Percentiles rank a stretch among this genome's conserved stretches.
These are phyloP conservation scores for Volucella inflata DNA, from an alignment of 2,888 invertebrate genomes.

Conservation along the genomic window DNA sequence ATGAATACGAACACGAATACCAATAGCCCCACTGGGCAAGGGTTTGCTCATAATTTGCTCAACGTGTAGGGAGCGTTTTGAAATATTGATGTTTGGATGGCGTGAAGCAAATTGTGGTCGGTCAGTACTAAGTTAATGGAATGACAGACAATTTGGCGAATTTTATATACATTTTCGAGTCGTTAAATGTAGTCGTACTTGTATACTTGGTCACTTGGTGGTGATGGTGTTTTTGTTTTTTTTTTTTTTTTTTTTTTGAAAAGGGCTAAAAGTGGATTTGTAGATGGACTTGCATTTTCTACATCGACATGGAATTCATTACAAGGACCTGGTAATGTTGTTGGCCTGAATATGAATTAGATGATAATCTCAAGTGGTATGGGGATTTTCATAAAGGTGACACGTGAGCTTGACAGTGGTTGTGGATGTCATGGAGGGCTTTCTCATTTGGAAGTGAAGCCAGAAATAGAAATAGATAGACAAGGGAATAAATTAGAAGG, in stretches of 20 bases:
- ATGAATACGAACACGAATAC: background rate
- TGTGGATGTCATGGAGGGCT: too few relatives aligned
- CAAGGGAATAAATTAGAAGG: too few relatives aligned
- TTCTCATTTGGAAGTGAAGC: too few relatives aligned
- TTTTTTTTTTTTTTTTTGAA: too few relatives aligned
- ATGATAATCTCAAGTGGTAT: background rate
- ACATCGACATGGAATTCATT: conserved; percentile 45
- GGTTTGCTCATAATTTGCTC: background rate
- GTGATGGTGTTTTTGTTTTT: background rate
- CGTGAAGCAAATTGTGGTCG: conserved; percentile 67
- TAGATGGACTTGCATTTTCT: conserved; percentile 27
- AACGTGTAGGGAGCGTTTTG: conserved; percentile 11
- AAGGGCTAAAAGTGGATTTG: conserved; percentile 31
- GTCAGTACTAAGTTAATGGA: conserved; percentile 33
- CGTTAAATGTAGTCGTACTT: conserved; percentile 12
- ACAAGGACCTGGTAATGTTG: conserved; percentile 1
- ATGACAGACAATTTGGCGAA: conserved; percentile 63
- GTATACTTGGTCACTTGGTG: conserved; percentile 9
- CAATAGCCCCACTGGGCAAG: background rate
- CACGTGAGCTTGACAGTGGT: too few relatives aligned
- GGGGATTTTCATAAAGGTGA: background rate
- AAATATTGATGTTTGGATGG: conserved; percentile 66
- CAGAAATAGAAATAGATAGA: too few relatives aligned
- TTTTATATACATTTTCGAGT: conserved; percentile 42
- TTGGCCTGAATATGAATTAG: conserved; percentile 25